Base-by-base conservation (phyloP, 2,888 invertebrate species). In the Heliconius erato region DNA sequence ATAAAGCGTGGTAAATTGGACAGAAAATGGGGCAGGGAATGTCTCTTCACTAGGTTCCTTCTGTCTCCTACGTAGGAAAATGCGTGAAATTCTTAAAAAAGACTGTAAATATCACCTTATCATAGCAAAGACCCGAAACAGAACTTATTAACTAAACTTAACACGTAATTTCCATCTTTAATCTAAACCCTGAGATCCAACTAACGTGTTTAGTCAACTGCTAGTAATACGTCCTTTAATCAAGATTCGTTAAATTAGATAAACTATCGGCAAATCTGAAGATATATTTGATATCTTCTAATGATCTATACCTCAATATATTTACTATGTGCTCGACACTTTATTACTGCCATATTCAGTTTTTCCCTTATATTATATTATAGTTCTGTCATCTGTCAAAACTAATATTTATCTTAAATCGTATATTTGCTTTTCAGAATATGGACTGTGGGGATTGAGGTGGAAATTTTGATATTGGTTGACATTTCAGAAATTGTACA, bases 151-250 rank as follows among this genome's bases (percentile, higher is more conserved):
- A 63, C 49, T 28, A 74, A 74, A 26, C 23, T 54, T 28, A 26
- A 11, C 26, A 49, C 26, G 28, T 40, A 65, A 63, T 65, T 65
- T 44, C 40, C 12, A 67, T 65, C 44, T 26, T 28, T 28, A 40
- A n/a, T 54, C 14, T 59, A 76, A 40, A 16, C 14, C 2, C 76
- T 35, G 9, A 63, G 54, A 74, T 54, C 71, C 67, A 79, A 82
- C 82, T 79, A 79, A 79, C 81, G 81, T 79, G 81, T 74, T 71
- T 28, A 91, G 88, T 90, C 89, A 90, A 89, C 88, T 91, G 89
- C 86, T 89, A 89, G 87, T 91, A 90, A 92, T 89, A 86, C 86
- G 84, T 86, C 91, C 91, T 92, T 92, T 93, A 93, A 93, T 92
- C 92, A 92, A 90, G 90, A 91, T 91, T 90, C 78, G 67, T 67